These are phyloP conservation scores for Erethizon dorsatum DNA, from an alignment of 2,797 vertebrate species.

Conservation along the genomic window DNA sequence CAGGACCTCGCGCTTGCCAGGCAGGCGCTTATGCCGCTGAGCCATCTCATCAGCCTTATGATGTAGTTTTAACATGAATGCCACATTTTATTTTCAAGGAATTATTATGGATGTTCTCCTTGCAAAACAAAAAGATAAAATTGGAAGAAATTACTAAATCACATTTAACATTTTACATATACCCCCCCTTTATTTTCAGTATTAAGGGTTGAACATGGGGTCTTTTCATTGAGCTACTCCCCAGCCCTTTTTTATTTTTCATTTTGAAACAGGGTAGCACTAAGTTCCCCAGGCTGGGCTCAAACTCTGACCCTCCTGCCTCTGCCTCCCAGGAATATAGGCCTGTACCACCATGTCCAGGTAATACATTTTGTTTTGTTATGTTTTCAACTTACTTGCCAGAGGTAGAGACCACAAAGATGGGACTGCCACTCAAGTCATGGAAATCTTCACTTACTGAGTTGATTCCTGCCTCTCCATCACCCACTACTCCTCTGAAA, in stretches of 20 bases:
- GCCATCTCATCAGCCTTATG: too few species aligned
- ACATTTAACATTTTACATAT: not conserved
- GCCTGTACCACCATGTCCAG: not conserved
- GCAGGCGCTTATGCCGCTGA: too few species aligned
- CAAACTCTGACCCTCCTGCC: not conserved
- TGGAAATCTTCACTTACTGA: not conserved
- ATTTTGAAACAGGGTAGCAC: not conserved
- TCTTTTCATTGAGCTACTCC: not conserved
- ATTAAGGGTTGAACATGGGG: not conserved
- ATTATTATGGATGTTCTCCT: slow-evolving; percentile 75
- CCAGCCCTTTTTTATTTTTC: not conserved
- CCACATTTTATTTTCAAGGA: slow-evolving; percentile 79
- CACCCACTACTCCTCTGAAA: not conserved
- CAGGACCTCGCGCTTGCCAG: too few species aligned
- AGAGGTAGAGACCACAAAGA: not conserved
- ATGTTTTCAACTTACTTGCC: not conserved
- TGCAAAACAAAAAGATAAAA: slow-evolving; percentile 83
- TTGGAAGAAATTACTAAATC: slow-evolving; percentile 62
- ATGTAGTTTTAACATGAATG: slow-evolving; percentile 27
- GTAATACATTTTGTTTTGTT: not conserved
- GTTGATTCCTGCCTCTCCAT: not conserved
- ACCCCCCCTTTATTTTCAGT: not conserved
- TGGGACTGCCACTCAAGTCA: not conserved
- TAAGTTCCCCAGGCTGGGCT: not conserved
- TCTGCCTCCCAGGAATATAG: not conserved